These are phyloP conservation scores for Macropodus opercularis DNA, from an alignment of 2,797 vertebrate species.

Conservation along the genomic window DNA sequence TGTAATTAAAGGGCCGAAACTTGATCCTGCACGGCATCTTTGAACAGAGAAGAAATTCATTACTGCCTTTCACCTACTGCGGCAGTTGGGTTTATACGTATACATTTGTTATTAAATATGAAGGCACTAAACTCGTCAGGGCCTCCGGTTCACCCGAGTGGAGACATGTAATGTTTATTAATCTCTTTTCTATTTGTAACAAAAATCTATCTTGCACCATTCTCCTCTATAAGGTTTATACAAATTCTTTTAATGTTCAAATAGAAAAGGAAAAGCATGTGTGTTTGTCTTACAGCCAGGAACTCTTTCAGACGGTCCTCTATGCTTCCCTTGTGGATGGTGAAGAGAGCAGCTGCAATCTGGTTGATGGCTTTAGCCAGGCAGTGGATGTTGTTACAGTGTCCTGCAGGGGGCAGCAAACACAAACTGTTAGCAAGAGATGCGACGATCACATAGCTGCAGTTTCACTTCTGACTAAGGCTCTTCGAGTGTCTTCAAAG, in stretches of 20 bases:
- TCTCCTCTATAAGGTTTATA: too few species aligned
- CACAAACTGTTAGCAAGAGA: not conserved
- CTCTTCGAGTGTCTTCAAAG: slow-evolving; percentile 6
- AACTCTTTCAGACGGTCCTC: slow-evolving; percentile 99
- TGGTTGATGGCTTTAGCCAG: slow-evolving; percentile 99
- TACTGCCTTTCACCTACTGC: not conserved
- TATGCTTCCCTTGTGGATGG: slow-evolving; percentile 99
- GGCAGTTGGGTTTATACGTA: too few species aligned
- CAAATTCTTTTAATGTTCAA: too few species aligned
- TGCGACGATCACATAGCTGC: too few species aligned
- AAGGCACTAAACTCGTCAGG: too few species aligned
- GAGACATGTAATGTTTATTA: too few species aligned
- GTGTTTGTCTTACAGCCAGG: slow-evolving; percentile 87
- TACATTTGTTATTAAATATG: too few species aligned
- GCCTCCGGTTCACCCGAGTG: too few species aligned
- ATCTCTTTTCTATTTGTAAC: too few species aligned
- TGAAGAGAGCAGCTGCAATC: slow-evolving; percentile 97
- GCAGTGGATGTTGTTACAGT: slow-evolving; percentile 99
- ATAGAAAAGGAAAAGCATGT: not conserved
- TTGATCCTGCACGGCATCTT: too few species aligned
- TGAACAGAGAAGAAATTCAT: not conserved
- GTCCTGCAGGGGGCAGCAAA: slow-evolving; percentile 83
- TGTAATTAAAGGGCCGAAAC: not conserved
- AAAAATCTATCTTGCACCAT: too few species aligned
- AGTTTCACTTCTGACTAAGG: not conserved